phyloP scores from a whole-genome alignment of 2,888 invertebrate species.

The Heliconius erato region DNA sequence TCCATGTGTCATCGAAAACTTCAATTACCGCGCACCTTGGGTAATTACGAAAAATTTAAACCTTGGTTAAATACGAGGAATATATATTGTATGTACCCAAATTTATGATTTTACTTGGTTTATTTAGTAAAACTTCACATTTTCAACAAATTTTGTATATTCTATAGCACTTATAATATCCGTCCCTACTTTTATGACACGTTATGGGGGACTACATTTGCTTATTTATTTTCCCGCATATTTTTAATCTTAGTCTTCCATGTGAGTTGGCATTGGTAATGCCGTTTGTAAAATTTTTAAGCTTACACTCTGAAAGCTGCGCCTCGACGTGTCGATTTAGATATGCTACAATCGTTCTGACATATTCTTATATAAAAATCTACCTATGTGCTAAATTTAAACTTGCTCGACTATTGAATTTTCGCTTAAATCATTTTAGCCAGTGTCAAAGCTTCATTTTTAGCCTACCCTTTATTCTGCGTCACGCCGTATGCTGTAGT shows the following conservation, averaged over 20 bases:
- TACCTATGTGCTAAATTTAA: neutral
- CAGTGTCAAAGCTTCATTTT: neutral
- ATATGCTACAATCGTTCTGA: constrained; percentile 8
- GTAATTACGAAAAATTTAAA: no score
- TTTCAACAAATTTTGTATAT: neutral
- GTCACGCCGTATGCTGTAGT: no score
- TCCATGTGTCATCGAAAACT: neutral
- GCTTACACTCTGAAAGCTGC: neutral
- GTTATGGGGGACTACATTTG: neutral
- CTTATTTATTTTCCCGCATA: neutral
- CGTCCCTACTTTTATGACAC: neutral
- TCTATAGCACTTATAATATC: neutral
- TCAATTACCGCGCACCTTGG: neutral
- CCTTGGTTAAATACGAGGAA: no score
- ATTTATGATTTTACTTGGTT: neutral
- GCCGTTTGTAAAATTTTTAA: neutral
- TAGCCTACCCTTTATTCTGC: no score
- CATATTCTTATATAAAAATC: constrained; percentile 1
- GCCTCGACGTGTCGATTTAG: constrained; percentile 4
- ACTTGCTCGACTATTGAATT: neutral
- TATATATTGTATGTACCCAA: neutral
- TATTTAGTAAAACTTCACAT: neutral
- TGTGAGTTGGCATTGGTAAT: constrained; percentile 1
- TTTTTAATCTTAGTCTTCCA: constrained; percentile 2
- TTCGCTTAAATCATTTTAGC: neutral